A percentile compares a stretch with the other conserved stretches of the same genome.
Evolutionary conservation across 2,113 vertebrate genomes (phyloP).

Genomic region (Anseranas semipalmata): DNA sequence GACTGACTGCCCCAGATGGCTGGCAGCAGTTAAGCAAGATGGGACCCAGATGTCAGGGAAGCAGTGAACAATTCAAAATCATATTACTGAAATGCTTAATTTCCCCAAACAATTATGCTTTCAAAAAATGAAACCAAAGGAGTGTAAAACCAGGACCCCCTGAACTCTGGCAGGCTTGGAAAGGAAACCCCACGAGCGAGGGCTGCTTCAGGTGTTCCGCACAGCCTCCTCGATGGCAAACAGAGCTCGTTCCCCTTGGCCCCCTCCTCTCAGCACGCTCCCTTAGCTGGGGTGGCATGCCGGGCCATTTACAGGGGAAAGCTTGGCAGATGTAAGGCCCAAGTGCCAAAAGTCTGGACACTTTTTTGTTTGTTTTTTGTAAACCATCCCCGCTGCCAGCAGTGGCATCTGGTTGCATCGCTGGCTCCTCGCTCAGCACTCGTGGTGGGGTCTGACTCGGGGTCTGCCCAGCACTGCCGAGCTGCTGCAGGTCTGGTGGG

Average conservation of each 20-base stretch:
- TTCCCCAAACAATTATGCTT: not conserved
- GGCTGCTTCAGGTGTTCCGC: rapidly evolving
- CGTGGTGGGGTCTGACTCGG: not conserved
- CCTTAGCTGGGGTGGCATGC: not conserved
- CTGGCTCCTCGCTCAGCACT: not conserved
- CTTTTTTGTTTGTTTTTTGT: too few species aligned
- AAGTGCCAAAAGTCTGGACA: conserved; percentile 56
- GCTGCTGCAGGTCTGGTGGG: not conserved
- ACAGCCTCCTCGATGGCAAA: not conserved
- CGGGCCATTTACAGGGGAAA: not conserved
- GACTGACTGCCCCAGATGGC: conserved; percentile 54
- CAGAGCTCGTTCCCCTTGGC: not conserved
- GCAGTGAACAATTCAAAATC: not conserved
- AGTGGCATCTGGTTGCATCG: conserved; percentile 61
- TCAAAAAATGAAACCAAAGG: not conserved
- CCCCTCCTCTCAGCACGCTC: not conserved
- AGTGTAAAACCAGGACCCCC: not conserved
- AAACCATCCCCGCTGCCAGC: conserved; percentile 36
- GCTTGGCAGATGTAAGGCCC: conserved; percentile 56
- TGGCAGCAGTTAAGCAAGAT: not conserved
- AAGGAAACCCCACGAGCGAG: not conserved
- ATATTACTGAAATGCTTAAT: not conserved
- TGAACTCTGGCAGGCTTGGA: not conserved
- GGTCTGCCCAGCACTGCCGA: not conserved
- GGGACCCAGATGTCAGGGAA: conserved; percentile 34